A percentile compares a stretch with the other conserved stretches of the same genome.
Evolutionary conservation across 2,113 vertebrate genomes (phyloP).

Genomic region (Acrocephalus arundinaceus): DNA sequence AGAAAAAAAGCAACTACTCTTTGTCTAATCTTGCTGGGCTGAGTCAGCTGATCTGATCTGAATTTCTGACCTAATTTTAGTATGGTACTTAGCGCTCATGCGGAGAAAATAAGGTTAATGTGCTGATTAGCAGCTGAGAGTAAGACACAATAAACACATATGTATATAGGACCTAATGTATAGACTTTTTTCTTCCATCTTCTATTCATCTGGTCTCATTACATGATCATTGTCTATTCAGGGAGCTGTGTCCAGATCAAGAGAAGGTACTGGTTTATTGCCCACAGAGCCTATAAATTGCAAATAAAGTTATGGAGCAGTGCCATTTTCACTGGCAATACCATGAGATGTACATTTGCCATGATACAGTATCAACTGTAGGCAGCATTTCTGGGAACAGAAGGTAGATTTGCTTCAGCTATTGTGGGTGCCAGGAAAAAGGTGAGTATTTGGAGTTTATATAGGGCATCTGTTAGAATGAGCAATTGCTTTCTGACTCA

Average conservation of each 20-base stretch:
- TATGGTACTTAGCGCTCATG: constrained; percentile 27
- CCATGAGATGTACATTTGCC: neutral
- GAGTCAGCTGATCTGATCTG: constrained; percentile 75
- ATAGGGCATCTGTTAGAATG: neutral
- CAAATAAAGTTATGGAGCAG: neutral
- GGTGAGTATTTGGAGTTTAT: neutral
- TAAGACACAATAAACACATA: constrained; percentile 28
- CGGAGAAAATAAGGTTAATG: constrained; percentile 74
- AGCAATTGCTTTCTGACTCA: neutral
- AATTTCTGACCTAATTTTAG: constrained; percentile 81
- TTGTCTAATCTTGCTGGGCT: constrained; percentile 55
- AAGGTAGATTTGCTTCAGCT: neutral
- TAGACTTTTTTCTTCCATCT: neutral
- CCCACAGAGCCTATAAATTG: neutral
- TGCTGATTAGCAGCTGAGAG: constrained; percentile 56
- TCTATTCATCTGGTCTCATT: neutral
- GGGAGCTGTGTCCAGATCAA: neutral
- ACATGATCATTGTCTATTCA: constrained; percentile 10
- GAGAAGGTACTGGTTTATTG: neutral
- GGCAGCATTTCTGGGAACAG: neutral
- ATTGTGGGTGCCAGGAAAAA: neutral
- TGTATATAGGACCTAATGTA: neutral
- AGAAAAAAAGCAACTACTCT: neutral
- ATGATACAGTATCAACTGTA: neutral
- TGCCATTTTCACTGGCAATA: neutral